A percentile compares a stretch with the other conserved stretches of the same genome.
These are phyloP conservation scores for Lepidotrigona ventralis DNA, from an alignment of 1,140 invertebrate genomes.

Conservation along the genomic window DNA sequence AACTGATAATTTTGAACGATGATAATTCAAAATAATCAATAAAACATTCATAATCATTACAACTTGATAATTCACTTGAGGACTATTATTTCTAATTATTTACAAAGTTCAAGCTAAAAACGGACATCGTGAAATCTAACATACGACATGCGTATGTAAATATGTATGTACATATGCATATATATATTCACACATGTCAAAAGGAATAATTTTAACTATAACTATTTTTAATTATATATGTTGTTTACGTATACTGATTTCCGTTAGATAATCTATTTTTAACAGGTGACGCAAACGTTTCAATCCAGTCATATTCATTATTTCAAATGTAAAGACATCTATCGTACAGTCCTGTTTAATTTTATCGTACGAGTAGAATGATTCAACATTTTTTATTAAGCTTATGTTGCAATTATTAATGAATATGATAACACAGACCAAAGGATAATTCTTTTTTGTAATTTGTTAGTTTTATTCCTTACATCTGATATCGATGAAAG, in stretches of 20 bases:
- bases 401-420: background rate
- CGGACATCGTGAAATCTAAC: constrained; percentile 2
- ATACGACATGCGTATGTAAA: no score
- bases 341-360: background rate
- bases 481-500: no score
- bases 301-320: background rate
- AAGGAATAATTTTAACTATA: constrained; percentile 13
- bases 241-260: background rate
- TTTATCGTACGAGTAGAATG: background rate
- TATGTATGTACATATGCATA: background rate
- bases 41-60: background rate
- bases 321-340: background rate
- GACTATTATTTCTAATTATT: background rate
- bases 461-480: background rate
- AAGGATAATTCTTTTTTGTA: background rate
- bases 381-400: background rate
- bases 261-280: constrained; percentile 27
- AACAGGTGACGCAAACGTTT: constrained; percentile 26
- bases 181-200: background rate
- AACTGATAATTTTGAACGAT: background rate
- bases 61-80: background rate
- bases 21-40: background rate
- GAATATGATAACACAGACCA: background rate
- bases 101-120: background rate
- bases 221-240: constrained; percentile 11